Conservation (phyloP, 2,888 invertebrate species). For the Tachystola acroxantha region DNA sequence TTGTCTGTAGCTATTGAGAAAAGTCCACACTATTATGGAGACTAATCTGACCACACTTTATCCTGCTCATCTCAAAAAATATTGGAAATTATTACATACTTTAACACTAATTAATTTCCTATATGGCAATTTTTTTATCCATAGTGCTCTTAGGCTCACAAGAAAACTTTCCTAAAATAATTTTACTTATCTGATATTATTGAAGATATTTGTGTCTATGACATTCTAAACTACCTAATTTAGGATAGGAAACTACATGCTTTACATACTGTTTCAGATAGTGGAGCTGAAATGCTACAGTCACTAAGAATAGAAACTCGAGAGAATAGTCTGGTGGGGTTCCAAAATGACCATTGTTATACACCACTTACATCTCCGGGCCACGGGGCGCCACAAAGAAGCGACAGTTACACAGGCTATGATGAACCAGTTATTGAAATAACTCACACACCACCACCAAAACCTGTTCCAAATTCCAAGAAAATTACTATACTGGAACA, state of each 20-base stretch:
- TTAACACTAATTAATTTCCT: too few species aligned
- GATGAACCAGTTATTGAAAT: slow-evolving; percentile 69
- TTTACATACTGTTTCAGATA: slow-evolving; percentile 50
- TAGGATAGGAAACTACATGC: too few species aligned
- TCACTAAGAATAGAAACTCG: slow-evolving; percentile 68
- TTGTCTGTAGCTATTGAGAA: neutral
- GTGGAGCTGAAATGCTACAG: slow-evolving; percentile 73
- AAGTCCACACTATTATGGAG: too few species aligned
- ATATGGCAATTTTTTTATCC: too few species aligned
- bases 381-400: slow-evolving; percentile 56
- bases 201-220: too few species aligned
- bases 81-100: too few species aligned
- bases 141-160: too few species aligned
- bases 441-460: slow-evolving; percentile 60
- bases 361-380: slow-evolving; percentile 84
- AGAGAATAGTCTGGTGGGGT: slow-evolving; percentile 78
- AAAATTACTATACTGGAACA: slow-evolving; percentile 72
- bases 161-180: too few species aligned
- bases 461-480: slow-evolving; percentile 60
- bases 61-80: too few species aligned
- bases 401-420: slow-evolving; percentile 46
- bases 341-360: slow-evolving; percentile 90
- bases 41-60: too few species aligned
- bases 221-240: too few species aligned
- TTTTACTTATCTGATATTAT: too few species aligned